Conservation (phyloP, 2,888 invertebrate genomes). For the Stegana nigrithorax region DNA sequence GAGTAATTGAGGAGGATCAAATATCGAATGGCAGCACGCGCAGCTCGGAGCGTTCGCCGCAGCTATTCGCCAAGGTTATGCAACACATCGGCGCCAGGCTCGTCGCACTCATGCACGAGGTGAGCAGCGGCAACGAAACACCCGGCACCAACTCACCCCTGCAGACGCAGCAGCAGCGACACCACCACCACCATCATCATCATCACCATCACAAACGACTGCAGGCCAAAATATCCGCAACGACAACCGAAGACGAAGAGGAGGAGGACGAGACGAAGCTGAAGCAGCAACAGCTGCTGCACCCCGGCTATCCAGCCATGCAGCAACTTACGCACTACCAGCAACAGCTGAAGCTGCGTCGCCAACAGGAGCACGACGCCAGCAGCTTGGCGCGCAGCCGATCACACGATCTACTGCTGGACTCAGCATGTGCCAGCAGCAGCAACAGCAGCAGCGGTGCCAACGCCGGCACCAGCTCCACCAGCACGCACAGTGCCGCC, state of each 20-base stretch:
- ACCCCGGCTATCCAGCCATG: constrained; percentile 12
- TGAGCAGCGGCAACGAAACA: constrained; percentile 77
- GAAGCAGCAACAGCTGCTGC: constrained; percentile 30
- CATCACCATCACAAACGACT: constrained; percentile 72
- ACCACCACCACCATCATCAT: constrained; percentile 73
- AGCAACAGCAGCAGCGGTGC: constrained; percentile 28
- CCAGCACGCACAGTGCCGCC: constrained; percentile 17
- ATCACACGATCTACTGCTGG: constrained; percentile 83
- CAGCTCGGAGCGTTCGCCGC: constrained; percentile 78
- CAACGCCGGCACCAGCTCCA: constrained; percentile 21
- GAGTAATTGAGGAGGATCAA: constrained; percentile 64
- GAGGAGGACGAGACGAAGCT: constrained; percentile 59
- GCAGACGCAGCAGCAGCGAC: constrained; percentile 67
- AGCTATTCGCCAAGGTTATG: constrained; percentile 90
- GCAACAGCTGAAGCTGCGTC: constrained; percentile 43
- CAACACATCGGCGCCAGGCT: constrained; percentile 89
- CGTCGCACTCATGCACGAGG: constrained; percentile 92
- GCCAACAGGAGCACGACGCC: constrained; percentile 37
- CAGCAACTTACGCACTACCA: constrained; percentile 23
- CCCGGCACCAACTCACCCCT: constrained; percentile 75
- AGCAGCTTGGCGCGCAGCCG: constrained; percentile 79
- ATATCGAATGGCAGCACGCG: constrained; percentile 42
- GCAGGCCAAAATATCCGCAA: constrained; percentile 71
- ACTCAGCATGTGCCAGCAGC: constrained; percentile 59
- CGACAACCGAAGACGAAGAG: constrained; percentile 67